These are phyloP conservation scores for Emydocephalus ijimae DNA, from an alignment of 2,113 vertebrate genomes.

Conservation along the genomic window DNA sequence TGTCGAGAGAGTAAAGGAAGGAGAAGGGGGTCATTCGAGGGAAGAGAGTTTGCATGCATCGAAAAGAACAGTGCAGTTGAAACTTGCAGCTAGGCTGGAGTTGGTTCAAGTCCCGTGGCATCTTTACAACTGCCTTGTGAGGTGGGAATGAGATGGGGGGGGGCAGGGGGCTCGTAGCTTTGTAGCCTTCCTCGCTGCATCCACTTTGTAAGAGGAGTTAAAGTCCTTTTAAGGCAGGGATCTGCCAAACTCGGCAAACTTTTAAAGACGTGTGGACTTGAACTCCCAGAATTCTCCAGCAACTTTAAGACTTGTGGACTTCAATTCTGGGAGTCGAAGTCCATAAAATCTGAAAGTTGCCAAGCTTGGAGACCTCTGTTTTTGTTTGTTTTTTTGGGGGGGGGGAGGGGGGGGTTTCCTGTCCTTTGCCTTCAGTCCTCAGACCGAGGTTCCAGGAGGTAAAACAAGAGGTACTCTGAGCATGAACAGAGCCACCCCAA, in stretches of 20 bases:
- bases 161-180: neutral
- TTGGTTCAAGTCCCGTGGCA: neutral
- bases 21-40: neutral
- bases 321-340: no score
- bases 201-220: no score
- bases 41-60: no score
- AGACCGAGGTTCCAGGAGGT: neutral
- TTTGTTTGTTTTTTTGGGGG: no score
- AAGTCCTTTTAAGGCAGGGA: neutral
- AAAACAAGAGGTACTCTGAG: neutral
- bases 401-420: accelerated
- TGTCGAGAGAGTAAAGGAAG: no score
- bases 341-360: no score
- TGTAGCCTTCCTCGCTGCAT: neutral
- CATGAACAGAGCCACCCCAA: neutral
- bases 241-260: no score
- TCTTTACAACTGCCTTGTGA: neutral
- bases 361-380: no score
- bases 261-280: no score
- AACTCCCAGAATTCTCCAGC: no score
- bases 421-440: conserved; percentile 3
- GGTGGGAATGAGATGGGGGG: neutral
- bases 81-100: neutral
- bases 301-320: no score
- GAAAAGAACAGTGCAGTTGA: neutral